Evolutionary conservation across 2,888 invertebrate species (phyloP).

Genomic region (Parascotia fuliginaria): DNA sequence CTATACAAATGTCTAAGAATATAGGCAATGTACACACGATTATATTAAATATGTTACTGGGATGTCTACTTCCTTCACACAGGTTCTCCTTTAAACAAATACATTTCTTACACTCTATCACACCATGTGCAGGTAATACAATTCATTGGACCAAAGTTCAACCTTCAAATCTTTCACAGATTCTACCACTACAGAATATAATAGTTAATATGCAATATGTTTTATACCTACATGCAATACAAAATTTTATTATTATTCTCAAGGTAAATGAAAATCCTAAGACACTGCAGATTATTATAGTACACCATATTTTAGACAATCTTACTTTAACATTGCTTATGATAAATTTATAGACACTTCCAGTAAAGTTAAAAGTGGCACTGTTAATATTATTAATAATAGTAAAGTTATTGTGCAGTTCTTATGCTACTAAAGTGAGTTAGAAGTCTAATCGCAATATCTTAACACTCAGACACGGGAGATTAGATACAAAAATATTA

Average conservation of each 20-base stretch:
- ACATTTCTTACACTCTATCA: constrained; percentile 64
- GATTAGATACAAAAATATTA: constrained; percentile 63
- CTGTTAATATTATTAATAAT: constrained; percentile 67
- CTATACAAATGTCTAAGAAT: constrained; percentile 16
- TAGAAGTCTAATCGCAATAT: constrained; percentile 54
- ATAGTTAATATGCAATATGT: constrained; percentile 44
- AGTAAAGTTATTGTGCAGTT: constrained; percentile 74
- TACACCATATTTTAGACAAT: constrained; percentile 41
- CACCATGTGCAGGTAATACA: constrained; percentile 79
- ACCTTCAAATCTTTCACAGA: constrained; percentile 76
- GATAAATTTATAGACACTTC: constrained; percentile 57
- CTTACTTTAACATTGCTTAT: constrained; percentile 59
- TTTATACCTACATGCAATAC: constrained; percentile 42
- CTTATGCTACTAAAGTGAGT: constrained; percentile 65
- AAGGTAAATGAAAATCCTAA: constrained; percentile 58
- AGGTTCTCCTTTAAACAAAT: constrained; percentile 32
- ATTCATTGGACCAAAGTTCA: constrained; percentile 85
- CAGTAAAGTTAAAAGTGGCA: constrained; percentile 74
- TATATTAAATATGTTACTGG: constrained; percentile 24
- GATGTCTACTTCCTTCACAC: constrained; percentile 29
- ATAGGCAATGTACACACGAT: constrained; percentile 23
- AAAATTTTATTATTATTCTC: constrained; percentile 47
- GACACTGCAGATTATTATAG: constrained; percentile 54
- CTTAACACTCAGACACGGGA: constrained; percentile 60
- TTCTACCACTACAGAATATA: constrained; percentile 40